These are phyloP conservation scores for Lithobates pipiens DNA, from an alignment of 2,797 vertebrate species.

Conservation along the genomic window DNA sequence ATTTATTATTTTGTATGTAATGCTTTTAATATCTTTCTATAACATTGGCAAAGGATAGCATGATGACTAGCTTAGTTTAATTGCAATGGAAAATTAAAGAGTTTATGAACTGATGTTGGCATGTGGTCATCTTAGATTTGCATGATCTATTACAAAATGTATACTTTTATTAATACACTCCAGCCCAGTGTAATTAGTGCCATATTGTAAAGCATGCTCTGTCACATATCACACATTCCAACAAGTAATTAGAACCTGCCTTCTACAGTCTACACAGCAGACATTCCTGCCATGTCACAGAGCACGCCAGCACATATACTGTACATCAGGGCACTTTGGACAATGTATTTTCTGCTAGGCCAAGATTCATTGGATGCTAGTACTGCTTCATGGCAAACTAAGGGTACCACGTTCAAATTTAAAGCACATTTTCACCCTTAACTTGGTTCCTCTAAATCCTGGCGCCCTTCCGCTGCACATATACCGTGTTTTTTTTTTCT, in stretches of 20 bases:
- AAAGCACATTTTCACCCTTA: too few relatives aligned
- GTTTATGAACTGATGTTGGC: background rate
- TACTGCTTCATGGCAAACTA: too few relatives aligned
- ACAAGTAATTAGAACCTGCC: background rate
- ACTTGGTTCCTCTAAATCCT: too few relatives aligned
- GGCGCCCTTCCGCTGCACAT: too few relatives aligned
- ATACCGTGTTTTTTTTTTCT: too few relatives aligned
- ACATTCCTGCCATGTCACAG: too few relatives aligned
- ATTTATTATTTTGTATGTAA: background rate
- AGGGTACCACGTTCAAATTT: too few relatives aligned
- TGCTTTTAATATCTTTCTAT: background rate
- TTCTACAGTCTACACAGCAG: too few relatives aligned
- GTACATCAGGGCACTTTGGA: too few relatives aligned
- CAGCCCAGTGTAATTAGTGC: background rate
- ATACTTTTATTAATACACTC: background rate
- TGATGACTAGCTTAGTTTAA: background rate
- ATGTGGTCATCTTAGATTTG: background rate
- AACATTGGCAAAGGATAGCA: background rate
- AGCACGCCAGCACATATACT: too few relatives aligned
- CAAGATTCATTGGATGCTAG: too few relatives aligned
- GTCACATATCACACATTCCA: conserved; percentile 11
- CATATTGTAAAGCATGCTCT: background rate
- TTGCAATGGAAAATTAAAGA: background rate
- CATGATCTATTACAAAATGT: background rate
- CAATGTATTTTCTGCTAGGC: too few relatives aligned